Percentiles rank a stretch among this genome's conserved stretches.
Evolutionary conservation across 2,888 invertebrate species (phyloP).

Genomic region (Eremobia ochroleuca): DNA sequence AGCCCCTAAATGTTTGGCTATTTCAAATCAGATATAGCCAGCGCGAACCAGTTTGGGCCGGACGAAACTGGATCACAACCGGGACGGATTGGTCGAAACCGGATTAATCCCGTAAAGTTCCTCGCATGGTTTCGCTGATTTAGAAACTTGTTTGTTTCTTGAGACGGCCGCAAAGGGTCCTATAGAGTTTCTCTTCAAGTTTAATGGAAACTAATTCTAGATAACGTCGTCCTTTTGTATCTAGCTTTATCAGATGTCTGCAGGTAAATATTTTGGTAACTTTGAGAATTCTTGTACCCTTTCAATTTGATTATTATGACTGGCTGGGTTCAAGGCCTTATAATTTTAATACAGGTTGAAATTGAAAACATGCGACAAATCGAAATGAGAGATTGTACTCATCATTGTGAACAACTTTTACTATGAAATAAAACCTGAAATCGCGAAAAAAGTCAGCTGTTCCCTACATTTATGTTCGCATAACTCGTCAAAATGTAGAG

Average conservation of each 20-base stretch:
- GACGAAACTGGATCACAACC: conserved; percentile 78
- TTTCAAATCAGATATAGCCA: conserved; percentile 85
- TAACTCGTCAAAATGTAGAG: too few species aligned
- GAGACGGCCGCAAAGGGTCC: conserved; percentile 76
- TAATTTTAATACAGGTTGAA: conserved; percentile 24
- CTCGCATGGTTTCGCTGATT: conserved; percentile 88
- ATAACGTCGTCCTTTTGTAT: conserved; percentile 75
- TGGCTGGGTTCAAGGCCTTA: conserved; percentile 35
- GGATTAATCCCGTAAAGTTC: conserved; percentile 86
- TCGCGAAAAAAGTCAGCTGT: too few species aligned
- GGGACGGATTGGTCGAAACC: conserved; percentile 82
- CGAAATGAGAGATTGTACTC: too few species aligned
- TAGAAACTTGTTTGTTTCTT: conserved; percentile 89
- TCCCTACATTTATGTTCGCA: too few species aligned
- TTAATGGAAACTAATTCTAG: conserved; percentile 79
- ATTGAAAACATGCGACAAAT: too few species aligned
- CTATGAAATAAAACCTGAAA: too few species aligned
- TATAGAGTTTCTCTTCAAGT: conserved; percentile 69
- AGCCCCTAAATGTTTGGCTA: conserved; percentile 79
- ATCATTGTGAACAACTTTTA: too few species aligned
- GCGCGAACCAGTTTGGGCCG: conserved; percentile 59
- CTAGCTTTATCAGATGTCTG: conserved; percentile 61
- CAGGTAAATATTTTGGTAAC: conserved; percentile 70
- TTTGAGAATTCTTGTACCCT: conserved; percentile 63
- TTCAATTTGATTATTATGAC: conserved; percentile 67